phyloP scores from a whole-genome alignment of 1,140 invertebrate genomes.

The Scylla paramamosain region DNA sequence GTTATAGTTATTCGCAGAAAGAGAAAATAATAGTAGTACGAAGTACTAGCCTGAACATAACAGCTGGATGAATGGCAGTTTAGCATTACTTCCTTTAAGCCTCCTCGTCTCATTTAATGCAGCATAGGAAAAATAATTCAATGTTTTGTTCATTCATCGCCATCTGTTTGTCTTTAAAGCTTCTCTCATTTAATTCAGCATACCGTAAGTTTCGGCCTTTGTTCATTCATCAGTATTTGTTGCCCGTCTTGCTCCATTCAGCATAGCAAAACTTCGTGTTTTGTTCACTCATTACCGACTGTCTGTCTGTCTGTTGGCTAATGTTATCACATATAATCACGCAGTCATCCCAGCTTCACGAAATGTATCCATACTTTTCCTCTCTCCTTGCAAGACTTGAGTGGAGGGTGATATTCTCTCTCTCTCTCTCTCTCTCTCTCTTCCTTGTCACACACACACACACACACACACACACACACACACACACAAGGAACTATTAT shows the following conservation, averaged over 20 bases:
- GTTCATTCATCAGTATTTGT: no score
- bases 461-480: not conserved
- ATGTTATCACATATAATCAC: no score
- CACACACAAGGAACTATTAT: not conserved
- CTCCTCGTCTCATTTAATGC: not conserved
- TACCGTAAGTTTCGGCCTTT: no score
- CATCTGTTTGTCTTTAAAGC: no score
- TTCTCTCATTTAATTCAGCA: no score
- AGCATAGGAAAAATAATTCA: not conserved
- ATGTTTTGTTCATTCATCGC: not conserved
- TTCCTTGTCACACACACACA: no score
- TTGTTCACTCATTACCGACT: not conserved
- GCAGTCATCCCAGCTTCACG: no score
- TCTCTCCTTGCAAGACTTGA: not conserved
- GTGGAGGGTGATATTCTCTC: not conserved
- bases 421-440: not conserved
- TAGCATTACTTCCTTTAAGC: not conserved
- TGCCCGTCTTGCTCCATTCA: no score
- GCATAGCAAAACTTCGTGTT: not conserved
- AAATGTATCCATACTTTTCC: not conserved
- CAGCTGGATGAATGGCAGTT: not conserved
- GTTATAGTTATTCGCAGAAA: no score
- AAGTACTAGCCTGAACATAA: not conserved
- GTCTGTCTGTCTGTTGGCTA: no score
- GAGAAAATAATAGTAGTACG: no score